Conservation (phyloP, 2,797 vertebrate genomes). For the Diplodus puntazzo region DNA sequence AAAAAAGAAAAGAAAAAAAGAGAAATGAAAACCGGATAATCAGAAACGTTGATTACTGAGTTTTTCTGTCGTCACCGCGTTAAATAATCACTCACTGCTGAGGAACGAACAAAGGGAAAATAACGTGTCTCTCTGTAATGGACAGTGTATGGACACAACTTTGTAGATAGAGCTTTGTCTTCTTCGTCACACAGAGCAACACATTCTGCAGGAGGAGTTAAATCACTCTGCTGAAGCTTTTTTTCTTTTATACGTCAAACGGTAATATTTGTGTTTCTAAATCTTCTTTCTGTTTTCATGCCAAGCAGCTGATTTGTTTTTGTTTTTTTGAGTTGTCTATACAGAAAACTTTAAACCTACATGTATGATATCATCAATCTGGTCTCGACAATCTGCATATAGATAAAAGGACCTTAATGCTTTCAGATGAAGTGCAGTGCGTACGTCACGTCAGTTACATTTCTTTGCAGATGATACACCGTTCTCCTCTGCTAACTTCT, state of each 20-base stretch:
- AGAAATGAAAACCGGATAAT: conserved; percentile 25
- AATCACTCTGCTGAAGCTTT: conserved; percentile 31
- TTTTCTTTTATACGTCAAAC: conserved; percentile 56
- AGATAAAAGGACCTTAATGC: too few relatives aligned
- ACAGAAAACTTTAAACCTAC: conserved; percentile 16
- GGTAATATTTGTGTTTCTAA: conserved; percentile 64
- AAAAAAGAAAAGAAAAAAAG: conserved; percentile 26
- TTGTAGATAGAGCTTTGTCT: conserved; percentile 64
- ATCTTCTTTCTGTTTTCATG: conserved; percentile 35
- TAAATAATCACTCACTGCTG: conserved; percentile 88
- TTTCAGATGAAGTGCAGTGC: too few relatives aligned
- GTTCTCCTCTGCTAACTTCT: too few relatives aligned
- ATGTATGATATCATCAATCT: conserved; percentile 28
- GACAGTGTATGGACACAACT: conserved; percentile 53
- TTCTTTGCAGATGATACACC: too few relatives aligned
- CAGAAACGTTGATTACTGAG: conserved; percentile 9
- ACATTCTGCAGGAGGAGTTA: conserved; percentile 39
- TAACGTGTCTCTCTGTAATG: conserved; percentile 54
- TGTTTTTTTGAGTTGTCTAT: neutral
- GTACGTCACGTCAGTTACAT: too few relatives aligned
- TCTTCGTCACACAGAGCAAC: conserved; percentile 47
- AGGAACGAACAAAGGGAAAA: conserved; percentile 90
- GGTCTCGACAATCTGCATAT: too few relatives aligned
- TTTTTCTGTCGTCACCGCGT: conserved; percentile 75
- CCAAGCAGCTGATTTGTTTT: conserved; percentile 28